A percentile compares a stretch with the other conserved stretches of the same genome.
Conservation (phyloP, 2,113 vertebrate genomes). For the Cryptotis parvus region DNA sequence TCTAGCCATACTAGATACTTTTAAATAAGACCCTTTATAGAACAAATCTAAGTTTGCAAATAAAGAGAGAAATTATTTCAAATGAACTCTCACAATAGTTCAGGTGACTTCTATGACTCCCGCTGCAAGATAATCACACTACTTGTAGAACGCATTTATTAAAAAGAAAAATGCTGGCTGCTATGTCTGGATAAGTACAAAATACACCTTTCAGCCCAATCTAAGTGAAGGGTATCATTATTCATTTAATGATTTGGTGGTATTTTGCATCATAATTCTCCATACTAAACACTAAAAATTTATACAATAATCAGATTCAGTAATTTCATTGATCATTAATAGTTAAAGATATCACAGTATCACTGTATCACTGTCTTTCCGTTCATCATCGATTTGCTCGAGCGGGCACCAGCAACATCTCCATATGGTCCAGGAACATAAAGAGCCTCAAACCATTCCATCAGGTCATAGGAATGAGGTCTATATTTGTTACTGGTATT, state of each 20-base stretch:
- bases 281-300: neutral
- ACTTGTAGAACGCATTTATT: neutral
- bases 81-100: neutral
- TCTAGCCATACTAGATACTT: neutral
- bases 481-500: too few relatives aligned
- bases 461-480: too few relatives aligned
- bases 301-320: neutral
- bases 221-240: neutral
- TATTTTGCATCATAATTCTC: neutral
- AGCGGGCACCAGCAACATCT: too few relatives aligned
- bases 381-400: too few relatives aligned
- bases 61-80: neutral
- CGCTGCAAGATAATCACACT: neutral
- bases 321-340: constrained; percentile 17
- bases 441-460: too few relatives aligned
- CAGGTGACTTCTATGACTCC: neutral
- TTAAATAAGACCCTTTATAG: constrained; percentile 15
- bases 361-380: too few relatives aligned
- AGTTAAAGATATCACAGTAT: too few relatives aligned
- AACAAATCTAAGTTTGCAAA: neutral
- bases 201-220: neutral
- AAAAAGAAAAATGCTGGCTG: neutral
- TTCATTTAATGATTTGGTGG: neutral
- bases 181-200: neutral
- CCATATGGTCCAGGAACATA: too few relatives aligned